These are phyloP conservation scores for Saxidomus purpurata DNA, from an alignment of 1,140 invertebrate species.

Conservation along the genomic window DNA sequence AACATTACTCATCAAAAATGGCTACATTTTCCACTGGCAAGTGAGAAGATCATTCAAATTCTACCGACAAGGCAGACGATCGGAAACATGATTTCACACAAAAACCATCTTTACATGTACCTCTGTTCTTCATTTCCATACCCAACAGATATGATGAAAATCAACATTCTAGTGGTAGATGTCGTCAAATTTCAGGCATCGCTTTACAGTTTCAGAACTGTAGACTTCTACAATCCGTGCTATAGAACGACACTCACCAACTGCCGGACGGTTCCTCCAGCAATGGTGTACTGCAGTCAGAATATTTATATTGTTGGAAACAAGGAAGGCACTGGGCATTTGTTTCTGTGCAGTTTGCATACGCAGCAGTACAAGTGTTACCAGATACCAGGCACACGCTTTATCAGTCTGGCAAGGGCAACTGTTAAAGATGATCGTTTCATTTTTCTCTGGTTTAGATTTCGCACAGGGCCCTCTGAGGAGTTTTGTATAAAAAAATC, in stretches of 20 bases:
- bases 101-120: conserved; percentile 83
- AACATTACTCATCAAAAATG: conserved; percentile 80
- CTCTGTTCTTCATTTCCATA: conserved; percentile 84
- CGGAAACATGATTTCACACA: conserved; percentile 80
- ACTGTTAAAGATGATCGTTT: conserved; percentile 80
- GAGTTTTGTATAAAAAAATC: conserved; percentile 85
- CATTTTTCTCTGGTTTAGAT: conserved; percentile 84
- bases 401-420: conserved; percentile 82
- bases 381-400: conserved; percentile 83
- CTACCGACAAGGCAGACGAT: conserved; percentile 83
- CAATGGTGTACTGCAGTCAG: conserved; percentile 81
- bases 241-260: conserved; percentile 84
- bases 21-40: conserved; percentile 80
- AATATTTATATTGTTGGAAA: conserved; percentile 83
- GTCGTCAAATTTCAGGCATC: conserved; percentile 78
- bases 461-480: conserved; percentile 84
- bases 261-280: conserved; percentile 81
- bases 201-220: conserved; percentile 82
- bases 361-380: conserved; percentile 83
- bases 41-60: conserved; percentile 79
- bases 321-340: conserved; percentile 83
- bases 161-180: conserved; percentile 83
- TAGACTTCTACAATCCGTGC: conserved; percentile 82
- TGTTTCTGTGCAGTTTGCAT: conserved; percentile 82
- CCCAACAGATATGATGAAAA: conserved; percentile 84